These are phyloP conservation scores for Myotis myotis DNA, from an alignment of 2,797 vertebrate genomes.

Conservation along the genomic window DNA sequence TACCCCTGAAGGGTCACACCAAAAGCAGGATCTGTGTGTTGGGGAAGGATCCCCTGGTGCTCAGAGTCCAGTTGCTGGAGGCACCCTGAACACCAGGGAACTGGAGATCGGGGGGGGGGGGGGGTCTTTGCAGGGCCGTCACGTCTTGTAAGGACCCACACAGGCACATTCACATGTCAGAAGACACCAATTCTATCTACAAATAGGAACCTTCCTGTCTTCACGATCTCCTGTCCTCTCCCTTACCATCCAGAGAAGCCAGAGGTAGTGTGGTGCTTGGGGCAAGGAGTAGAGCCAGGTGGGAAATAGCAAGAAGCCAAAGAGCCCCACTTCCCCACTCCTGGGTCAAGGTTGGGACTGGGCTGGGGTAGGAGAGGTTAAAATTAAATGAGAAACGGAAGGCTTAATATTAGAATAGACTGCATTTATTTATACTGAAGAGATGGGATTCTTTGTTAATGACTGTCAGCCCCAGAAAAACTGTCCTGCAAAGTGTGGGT, in stretches of 20 bases:
- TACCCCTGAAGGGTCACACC: not conserved
- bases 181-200: not conserved
- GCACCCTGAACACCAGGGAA: not conserved
- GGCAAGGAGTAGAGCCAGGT: not conserved
- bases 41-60: not conserved
- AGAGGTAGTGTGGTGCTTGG: not conserved
- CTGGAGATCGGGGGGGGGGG: no score
- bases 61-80: not conserved
- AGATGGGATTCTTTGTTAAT: not conserved
- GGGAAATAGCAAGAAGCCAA: not conserved
- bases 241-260: not conserved
- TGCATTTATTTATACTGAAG: not conserved
- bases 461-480: not conserved
- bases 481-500: not conserved
- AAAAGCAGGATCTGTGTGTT: not conserved
- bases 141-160: not conserved
- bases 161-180: not conserved
- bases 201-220: not conserved
- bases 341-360: not conserved
- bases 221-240: not conserved
- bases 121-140: not conserved
- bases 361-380: not conserved
- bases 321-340: not conserved
- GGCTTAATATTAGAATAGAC: not conserved
- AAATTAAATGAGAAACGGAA: not conserved